Percentiles rank a stretch among this genome's conserved stretches.
phyloP scores from a whole-genome alignment of 2,797 vertebrate genomes.

The Eospalax fontanierii region DNA sequence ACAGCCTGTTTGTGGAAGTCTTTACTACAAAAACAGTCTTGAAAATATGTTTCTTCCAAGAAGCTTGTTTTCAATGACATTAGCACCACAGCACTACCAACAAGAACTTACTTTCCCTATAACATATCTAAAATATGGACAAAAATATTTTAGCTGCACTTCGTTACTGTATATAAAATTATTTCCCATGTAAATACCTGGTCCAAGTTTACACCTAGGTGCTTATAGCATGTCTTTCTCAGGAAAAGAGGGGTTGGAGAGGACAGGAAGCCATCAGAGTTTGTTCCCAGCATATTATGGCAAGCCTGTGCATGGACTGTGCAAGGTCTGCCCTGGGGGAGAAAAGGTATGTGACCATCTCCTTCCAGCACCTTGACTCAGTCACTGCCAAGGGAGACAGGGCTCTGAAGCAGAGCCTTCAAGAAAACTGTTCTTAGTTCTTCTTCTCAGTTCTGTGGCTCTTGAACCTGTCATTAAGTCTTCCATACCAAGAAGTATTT shows the following conservation, averaged over 20 bases:
- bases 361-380: background rate
- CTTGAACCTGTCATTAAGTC: background rate
- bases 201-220: background rate
- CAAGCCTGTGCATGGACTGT: fast-evolving
- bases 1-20: background rate
- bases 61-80: constrained; percentile 21
- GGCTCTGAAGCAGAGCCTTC: background rate
- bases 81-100: background rate
- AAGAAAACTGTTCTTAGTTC: background rate
- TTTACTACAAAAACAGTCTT: background rate
- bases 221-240: background rate
- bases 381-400: fast-evolving
- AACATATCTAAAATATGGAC: background rate
- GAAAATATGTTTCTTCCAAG: constrained; percentile 41
- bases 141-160: background rate
- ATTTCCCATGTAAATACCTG: background rate
- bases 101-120: background rate
- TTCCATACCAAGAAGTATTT: background rate
- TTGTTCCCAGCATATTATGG: background rate
- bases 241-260: background rate
- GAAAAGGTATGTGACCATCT: background rate
- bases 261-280: background rate
- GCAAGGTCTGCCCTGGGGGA: background rate
- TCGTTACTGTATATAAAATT: background rate
- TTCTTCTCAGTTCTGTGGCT: background rate